These are phyloP conservation scores for Actenoides hombroni DNA, from an alignment of 2,113 vertebrate genomes.

Conservation along the genomic window DNA sequence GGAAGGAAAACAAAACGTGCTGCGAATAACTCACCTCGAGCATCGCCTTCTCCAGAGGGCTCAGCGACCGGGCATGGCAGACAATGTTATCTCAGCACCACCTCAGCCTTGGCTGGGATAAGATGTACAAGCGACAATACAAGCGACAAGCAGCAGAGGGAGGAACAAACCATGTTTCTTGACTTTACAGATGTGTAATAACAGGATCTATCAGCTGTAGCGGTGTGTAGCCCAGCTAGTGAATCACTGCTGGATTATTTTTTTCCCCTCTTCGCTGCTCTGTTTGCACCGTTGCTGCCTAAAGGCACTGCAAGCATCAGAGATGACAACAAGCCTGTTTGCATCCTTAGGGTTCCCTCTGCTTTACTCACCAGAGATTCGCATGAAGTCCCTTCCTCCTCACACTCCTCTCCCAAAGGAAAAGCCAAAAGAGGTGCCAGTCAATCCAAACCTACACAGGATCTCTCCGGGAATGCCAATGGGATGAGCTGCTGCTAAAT, in stretches of 20 bases:
- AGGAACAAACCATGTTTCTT: accelerated
- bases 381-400: background rate
- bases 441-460: background rate
- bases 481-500: background rate
- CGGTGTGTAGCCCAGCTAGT: background rate
- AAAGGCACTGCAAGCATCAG: background rate
- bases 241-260: background rate
- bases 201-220: accelerated
- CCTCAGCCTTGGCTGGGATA: background rate
- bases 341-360: accelerated
- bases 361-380: background rate
- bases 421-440: background rate
- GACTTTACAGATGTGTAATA: background rate
- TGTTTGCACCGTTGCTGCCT: accelerated
- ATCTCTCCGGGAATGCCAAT: background rate
- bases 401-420: background rate
- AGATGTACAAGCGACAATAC: background rate
- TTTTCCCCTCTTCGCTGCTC: background rate
- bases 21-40: background rate
- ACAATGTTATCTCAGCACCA: background rate
- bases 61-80: accelerated
- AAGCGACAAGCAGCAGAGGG: background rate
- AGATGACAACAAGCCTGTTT: background rate
- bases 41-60: background rate
- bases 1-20: background rate